Percentiles rank a stretch among this genome's conserved stretches.
Conservation (phyloP, 2,797 vertebrate species). For the Urocyon cinereoargenteus region DNA sequence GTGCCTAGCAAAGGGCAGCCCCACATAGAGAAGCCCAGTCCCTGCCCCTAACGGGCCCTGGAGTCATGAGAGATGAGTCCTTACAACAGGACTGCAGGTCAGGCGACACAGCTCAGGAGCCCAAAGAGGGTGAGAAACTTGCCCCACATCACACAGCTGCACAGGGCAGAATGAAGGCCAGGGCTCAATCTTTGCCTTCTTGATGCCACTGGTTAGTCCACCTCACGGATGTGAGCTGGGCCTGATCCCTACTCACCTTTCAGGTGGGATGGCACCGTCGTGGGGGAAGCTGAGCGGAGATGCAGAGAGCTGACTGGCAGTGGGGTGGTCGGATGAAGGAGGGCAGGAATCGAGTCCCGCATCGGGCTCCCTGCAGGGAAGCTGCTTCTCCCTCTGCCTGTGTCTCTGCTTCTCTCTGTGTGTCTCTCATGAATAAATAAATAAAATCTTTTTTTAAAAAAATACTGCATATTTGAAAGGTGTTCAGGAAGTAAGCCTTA, state of each 20-base stretch:
- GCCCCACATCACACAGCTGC: neutral
- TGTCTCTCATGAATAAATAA: too few relatives aligned
- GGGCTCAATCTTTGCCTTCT: neutral
- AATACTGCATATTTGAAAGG: neutral
- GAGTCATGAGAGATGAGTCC: neutral
- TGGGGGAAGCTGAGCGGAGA: neutral
- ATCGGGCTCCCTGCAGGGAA: too few relatives aligned
- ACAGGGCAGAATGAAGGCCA: neutral
- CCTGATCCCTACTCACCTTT: neutral
- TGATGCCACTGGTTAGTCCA: accelerated
- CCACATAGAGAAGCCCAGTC: neutral
- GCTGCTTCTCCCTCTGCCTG: too few relatives aligned
- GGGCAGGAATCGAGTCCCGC: neutral
- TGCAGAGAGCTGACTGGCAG: neutral
- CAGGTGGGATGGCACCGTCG: neutral
- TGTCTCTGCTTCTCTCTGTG: too few relatives aligned
- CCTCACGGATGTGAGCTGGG: neutral
- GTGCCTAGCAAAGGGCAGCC: neutral
- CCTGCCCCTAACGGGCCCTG: too few relatives aligned
- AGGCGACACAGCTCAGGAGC: neutral
- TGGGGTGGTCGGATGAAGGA: neutral
- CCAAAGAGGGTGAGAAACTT: neutral
- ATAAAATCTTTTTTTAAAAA: too few relatives aligned
- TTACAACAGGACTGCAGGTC: neutral
- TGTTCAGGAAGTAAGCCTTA: neutral